Base-by-base conservation (phyloP, 2,113 vertebrate species). In the Hypomesus transpacificus region DNA sequence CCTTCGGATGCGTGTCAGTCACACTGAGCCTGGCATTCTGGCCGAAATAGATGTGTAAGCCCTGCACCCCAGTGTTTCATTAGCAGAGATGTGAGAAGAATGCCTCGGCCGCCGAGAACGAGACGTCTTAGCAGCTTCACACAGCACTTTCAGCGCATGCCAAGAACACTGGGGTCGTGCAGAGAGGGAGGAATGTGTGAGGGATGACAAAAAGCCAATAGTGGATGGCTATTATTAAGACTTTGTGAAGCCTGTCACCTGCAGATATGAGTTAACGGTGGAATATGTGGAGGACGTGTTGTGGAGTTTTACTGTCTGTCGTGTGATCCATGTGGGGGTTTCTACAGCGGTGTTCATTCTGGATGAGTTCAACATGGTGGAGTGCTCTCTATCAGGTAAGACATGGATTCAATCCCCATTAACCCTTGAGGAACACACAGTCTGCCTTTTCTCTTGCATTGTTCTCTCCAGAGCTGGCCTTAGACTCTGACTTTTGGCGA, bases 11-110 rank as follows among this genome's bases (percentile, higher is more conserved):
- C 72, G 66, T 51, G 71, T 72, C 64, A n/a, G n/a, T 63, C 68
- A 76, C 71, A 26, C 34, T 51, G 39, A 31, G 53, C 5, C 18
- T 20, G 51, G 68, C 54, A 66, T 77, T 46, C 46, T 18, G 20
- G 24, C 28, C 71, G 64, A 72, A 67, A 73, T 51, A 57, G 17
- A 56, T 73, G 20, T 16, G 1, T 46, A 28, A 76, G 21, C 59
- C 68, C 65, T 69, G 67, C 76, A 74, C 62, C 22, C 59, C 22
- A 31, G 34, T 66, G 76, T 85, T 84, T 82, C 80, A 88, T 88
- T 88, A 80, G 77, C 57, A 26, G 58, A 64, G 60, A 22, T 53
- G 74, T 82, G 84, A 77, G 66, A 85, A 80, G 75, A 82, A 84
- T 81, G 66, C 52, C 50, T 8, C 8, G 2, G 65, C 34, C 24